Percentiles rank a stretch among this genome's conserved stretches.
phyloP scores from a whole-genome alignment of 2,113 vertebrate genomes.

The Syngnathoides biaculeatus region DNA sequence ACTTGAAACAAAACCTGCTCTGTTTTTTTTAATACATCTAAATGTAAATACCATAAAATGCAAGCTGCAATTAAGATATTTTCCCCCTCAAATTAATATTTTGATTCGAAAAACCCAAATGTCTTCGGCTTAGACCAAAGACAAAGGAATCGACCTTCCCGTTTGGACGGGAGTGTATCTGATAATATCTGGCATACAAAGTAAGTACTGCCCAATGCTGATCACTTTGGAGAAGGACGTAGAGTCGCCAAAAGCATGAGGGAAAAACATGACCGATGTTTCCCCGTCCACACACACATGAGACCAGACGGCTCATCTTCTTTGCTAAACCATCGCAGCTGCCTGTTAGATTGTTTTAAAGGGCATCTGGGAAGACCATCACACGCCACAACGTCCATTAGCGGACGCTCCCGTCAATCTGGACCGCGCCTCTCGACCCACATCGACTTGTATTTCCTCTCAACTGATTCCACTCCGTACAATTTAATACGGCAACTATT shows the following conservation, averaged over 20 bases:
- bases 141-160: too few species aligned
- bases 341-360: slow-evolving; percentile 65
- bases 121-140: too few species aligned
- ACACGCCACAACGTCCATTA: slow-evolving; percentile 54
- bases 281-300: slow-evolving; percentile 61
- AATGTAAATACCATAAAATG: too few species aligned
- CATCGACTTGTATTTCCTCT: slow-evolving; percentile 45
- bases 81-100: too few species aligned
- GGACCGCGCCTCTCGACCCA: slow-evolving; percentile 42
- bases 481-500: slow-evolving; percentile 33
- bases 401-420: slow-evolving; percentile 44
- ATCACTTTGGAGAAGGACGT: slow-evolving; percentile 33
- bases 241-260: slow-evolving; percentile 34
- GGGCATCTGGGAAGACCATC: slow-evolving; percentile 72
- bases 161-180: too few species aligned
- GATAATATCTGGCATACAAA: neutral
- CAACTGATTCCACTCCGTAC: slow-evolving; percentile 46
- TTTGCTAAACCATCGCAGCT: slow-evolving; percentile 56
- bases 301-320: slow-evolving; percentile 42
- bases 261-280: slow-evolving; percentile 59
- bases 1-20: too few species aligned
- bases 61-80: too few species aligned
- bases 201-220: neutral
- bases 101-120: too few species aligned
- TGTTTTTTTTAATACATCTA: too few species aligned